These are phyloP conservation scores for Paracyclopina nana DNA, from an alignment of 1,140 invertebrate genomes.

Conservation along the genomic window DNA sequence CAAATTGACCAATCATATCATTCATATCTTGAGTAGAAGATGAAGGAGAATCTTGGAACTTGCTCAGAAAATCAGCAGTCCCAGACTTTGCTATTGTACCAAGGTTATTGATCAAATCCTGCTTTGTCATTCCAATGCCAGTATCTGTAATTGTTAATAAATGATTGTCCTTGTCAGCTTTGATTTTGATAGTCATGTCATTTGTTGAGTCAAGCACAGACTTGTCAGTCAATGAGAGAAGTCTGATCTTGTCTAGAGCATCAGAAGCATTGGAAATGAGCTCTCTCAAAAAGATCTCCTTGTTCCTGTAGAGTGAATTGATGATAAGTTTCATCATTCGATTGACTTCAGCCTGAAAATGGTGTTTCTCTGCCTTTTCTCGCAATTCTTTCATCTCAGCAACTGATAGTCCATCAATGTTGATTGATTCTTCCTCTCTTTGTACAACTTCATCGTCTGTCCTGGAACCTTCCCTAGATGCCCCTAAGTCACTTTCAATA, in stretches of 20 bases:
- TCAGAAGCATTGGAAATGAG: conserved; percentile 93
- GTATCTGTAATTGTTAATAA: conserved; percentile 87
- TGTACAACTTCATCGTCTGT: conserved; percentile 49
- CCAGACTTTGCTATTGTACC: conserved; percentile 99
- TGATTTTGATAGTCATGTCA: conserved; percentile 79
- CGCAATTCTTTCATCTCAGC: conserved; percentile 77
- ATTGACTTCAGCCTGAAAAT: conserved; percentile 90
- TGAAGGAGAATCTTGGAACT: conserved; percentile 53
- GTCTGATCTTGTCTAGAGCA: conserved; percentile 81
- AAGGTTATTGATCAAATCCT: conserved; percentile 83
- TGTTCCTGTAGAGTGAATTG: conserved; percentile 92
- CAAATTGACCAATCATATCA: conserved; percentile 86
- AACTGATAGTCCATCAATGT: conserved; percentile 81
- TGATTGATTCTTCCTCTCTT: conserved; percentile 89
- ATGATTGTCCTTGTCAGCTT: conserved; percentile 87
- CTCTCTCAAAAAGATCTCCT: conserved; percentile 95
- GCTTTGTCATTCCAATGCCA: conserved; percentile 93
- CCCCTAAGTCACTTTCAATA: conserved; percentile 5
- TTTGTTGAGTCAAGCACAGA: conserved; percentile 49
- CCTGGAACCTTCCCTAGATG: conserved; percentile 1
- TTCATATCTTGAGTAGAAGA: conserved; percentile 39
- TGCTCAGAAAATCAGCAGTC: conserved; percentile 89
- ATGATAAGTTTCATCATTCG: conserved; percentile 99
- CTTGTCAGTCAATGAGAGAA: conserved; percentile 73
- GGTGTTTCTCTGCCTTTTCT: conserved; percentile 76